Evolutionary conservation across 2,888 invertebrate genomes (phyloP), one percentile per base, ranked within the genome.

Genomic region (Volucella bombylans): DNA sequence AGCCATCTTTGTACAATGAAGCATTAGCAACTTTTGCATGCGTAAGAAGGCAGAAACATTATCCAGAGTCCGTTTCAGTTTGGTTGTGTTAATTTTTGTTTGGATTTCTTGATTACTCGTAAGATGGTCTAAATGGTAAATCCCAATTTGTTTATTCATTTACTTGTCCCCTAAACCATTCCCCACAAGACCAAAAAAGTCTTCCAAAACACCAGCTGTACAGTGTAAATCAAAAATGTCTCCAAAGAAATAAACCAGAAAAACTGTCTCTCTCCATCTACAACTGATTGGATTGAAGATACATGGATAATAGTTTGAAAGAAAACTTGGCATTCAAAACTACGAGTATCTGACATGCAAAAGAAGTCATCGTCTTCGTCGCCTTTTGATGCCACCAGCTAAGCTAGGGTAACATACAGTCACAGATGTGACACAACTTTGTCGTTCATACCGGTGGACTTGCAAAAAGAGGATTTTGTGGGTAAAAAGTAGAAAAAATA

Each of bases 341-440:
- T 59, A n/a, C n/a, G n/a, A n/a, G n/a, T n/a, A 64, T 59, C 69
- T 61, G 74, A 69, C 69, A 74, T 71, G 79, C 79, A 80, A 74
- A 71, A 54, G 41, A 71, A 71, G 59, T 15, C 41, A 52, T 54
- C 68, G 78, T 15, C 64, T 62, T 55, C 10, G 14, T 65, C 55
- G 59, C 52, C 50, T 52, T 59, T 61, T 67, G 47, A 23, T 54
- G 67, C 69, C 54, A 61, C 43, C 54, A 65, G 18, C 41, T 23
- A 43, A 45, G 50, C 49, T 39, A 45, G 68, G 52, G 49, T 57
- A 45, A 76, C 59, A 64, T 15, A 31, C 31, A 31, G 31, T 31
- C 6, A 31, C 31, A 31, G 31, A 31, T 31, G 31, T 31, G 31
- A 31, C 31, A 31, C 31, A 31, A 31, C 31, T 31, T 31, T 31